Conservation (phyloP, 2,113 vertebrate genomes). For the Genyomyrus donnyi region DNA sequence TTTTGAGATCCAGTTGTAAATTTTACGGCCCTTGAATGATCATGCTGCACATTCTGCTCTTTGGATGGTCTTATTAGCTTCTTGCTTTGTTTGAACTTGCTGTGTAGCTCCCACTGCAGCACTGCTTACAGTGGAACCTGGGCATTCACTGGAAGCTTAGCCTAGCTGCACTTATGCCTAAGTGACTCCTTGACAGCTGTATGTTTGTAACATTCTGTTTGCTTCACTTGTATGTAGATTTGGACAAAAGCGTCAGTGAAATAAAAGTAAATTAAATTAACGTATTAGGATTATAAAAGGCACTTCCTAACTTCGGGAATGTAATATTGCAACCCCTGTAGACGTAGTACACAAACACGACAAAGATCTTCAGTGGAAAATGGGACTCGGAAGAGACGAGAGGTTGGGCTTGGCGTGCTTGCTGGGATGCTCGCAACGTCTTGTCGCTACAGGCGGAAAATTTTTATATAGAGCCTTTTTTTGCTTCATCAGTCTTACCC, state of each 20-base stretch:
- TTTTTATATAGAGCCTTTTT: conserved; percentile 7
- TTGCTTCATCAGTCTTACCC: background rate
- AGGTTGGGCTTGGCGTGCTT: background rate
- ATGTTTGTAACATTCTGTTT: background rate
- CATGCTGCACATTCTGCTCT: background rate
- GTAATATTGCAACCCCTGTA: background rate
- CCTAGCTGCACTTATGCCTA: background rate
- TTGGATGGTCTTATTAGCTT: background rate
- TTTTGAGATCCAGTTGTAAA: background rate
- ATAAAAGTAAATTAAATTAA: background rate
- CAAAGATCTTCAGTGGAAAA: background rate
- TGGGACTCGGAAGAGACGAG: no score
- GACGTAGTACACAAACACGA: background rate
- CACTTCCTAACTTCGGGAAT: background rate
- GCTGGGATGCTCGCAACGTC: conserved; percentile 14
- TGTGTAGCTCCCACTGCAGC: background rate
- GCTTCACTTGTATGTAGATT: background rate
- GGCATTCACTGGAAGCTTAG: background rate
- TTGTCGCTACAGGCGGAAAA: conserved; percentile 27
- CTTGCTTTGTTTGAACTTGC: background rate
- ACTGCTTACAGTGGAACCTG: background rate
- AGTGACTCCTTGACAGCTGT: background rate
- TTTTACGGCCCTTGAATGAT: background rate
- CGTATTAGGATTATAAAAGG: background rate
- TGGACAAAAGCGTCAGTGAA: background rate